Conservation (phyloP, 2,797 vertebrate genomes). For the Hirundo rustica region DNA sequence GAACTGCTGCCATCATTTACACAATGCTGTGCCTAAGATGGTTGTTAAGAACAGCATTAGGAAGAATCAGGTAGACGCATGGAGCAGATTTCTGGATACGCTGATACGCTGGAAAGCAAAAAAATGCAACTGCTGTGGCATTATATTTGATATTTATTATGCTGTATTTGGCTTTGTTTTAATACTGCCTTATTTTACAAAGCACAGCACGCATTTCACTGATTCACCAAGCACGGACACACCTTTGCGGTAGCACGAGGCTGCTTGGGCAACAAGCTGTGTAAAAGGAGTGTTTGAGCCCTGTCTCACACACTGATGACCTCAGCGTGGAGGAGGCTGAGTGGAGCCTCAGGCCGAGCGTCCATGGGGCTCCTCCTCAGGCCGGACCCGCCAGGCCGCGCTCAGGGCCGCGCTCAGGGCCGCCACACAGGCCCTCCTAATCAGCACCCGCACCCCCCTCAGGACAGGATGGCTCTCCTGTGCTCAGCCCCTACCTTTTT, state of each 20-base stretch:
- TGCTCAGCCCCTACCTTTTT: too few relatives aligned
- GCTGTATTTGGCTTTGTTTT: neutral
- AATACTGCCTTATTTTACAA: neutral
- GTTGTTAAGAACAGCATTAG: neutral
- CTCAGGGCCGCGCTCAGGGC: too few relatives aligned
- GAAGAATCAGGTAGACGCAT: neutral
- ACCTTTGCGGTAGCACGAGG: accelerated
- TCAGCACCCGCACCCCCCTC: accelerated
- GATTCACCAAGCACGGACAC: accelerated
- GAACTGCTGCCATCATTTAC: neutral
- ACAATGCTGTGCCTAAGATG: neutral
- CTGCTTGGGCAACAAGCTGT: accelerated
- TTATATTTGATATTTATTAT: neutral
- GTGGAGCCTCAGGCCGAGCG: neutral
- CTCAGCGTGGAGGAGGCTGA: too few relatives aligned
- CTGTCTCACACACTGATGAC: neutral
- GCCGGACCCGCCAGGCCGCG: too few relatives aligned
- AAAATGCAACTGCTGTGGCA: neutral
- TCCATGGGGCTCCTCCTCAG: neutral
- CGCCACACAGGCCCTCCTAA: too few relatives aligned
- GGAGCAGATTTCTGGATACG: neutral
- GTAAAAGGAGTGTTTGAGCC: accelerated
- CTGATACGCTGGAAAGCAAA: neutral
- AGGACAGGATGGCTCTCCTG: accelerated
- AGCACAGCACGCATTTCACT: neutral